These are phyloP conservation scores for Enteromius paludinosus DNA, from an alignment of 2,797 vertebrate genomes.

Conservation along the genomic window DNA sequence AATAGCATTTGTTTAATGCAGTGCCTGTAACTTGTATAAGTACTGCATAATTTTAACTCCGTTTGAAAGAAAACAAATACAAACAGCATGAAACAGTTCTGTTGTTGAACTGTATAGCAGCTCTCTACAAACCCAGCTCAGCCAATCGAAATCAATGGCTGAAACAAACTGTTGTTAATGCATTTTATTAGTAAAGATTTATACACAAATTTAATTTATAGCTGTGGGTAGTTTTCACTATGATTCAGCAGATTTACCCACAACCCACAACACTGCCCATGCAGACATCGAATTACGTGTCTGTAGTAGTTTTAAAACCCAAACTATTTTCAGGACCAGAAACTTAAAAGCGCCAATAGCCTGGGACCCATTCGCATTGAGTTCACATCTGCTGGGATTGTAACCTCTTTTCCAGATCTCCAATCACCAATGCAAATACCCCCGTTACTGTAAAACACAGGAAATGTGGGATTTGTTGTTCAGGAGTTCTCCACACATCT, in stretches of 20 bases:
- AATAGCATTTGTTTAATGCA: neutral
- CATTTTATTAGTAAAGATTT: constrained; percentile 9
- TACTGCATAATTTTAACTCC: neutral
- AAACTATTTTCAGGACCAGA: constrained; percentile 17
- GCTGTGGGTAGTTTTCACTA: constrained; percentile 1
- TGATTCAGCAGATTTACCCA: constrained; percentile 2
- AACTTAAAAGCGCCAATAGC: constrained; percentile 30
- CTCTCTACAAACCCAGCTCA: neutral
- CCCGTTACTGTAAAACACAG: constrained; percentile 52
- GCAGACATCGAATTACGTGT: neutral
- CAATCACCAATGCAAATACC: constrained; percentile 47
- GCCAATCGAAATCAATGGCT: constrained; percentile 12
- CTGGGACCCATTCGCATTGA: constrained; percentile 14
- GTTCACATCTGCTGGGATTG: constrained; percentile 14
- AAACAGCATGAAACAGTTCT: neutral
- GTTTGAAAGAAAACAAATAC: neutral
- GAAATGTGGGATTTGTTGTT: constrained; percentile 62
- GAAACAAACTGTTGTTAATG: constrained; percentile 10
- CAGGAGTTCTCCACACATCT: constrained; percentile 62
- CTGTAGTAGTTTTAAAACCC: constrained; percentile 15
- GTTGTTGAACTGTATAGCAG: neutral
- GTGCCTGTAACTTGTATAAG: neutral
- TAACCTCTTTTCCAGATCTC: constrained; percentile 39
- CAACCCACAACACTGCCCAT: constrained; percentile 4
- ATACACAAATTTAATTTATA: neutral